Conservation (phyloP, 2,888 invertebrate genomes). For the Aphidoletes aphidimyza region DNA sequence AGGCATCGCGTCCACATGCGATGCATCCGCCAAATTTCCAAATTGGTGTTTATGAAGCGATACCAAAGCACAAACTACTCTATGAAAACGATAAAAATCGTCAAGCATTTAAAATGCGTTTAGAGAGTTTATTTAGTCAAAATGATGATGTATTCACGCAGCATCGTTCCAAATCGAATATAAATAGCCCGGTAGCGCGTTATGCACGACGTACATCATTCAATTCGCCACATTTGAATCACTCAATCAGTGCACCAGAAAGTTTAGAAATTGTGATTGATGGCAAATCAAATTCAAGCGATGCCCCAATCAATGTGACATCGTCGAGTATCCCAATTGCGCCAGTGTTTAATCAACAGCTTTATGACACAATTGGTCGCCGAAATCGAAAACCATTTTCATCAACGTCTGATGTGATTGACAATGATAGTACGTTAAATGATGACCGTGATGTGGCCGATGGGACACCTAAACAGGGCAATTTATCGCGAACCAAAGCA, state of each 20-base stretch:
- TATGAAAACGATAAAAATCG: not conserved
- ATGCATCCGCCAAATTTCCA: not conserved
- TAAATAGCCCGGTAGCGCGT: not conserved
- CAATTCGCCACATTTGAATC: not conserved
- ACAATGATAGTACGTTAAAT: not conserved
- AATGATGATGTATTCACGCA: not conserved
- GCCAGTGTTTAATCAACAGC: conserved; percentile 2
- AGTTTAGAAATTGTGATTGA: not conserved
- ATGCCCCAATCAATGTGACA: not conserved
- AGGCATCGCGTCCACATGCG: too few species aligned
- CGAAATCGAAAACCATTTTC: conserved; percentile 5
- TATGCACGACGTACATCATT: not conserved
- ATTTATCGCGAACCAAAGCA: conserved; percentile 18
- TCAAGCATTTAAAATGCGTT: conserved; percentile 25
- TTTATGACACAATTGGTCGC: conserved; percentile 5
- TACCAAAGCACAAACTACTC: conserved; percentile 18
- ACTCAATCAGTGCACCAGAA: not conserved
- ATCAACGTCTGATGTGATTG: conserved; percentile 18
- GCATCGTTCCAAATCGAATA: not conserved
- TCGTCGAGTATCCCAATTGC: conserved; percentile 34
- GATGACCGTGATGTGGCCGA: not conserved
- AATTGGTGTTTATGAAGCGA: conserved; percentile 20
- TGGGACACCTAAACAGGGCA: not conserved
- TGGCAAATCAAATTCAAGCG: not conserved
- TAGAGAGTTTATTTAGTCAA: conserved; percentile 46